Evolutionary conservation across 2,113 vertebrate genomes (phyloP), one percentile per base, ranked within the genome.

Genomic region (Pseudorectes ferrugineus): DNA sequence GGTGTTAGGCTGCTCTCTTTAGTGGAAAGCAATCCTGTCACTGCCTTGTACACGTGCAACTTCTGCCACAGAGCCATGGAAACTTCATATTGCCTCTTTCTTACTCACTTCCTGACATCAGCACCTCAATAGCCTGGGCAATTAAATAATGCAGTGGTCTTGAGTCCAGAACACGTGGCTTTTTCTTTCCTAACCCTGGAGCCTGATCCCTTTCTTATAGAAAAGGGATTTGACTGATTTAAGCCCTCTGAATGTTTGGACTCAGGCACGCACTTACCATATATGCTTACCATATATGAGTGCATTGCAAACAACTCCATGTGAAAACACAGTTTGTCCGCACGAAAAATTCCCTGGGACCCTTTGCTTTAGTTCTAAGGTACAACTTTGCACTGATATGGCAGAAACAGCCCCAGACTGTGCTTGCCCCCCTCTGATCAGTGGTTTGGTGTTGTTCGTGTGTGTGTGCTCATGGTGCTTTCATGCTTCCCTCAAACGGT

Each of bases 381-480:
- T 54, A 55, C 24, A 31, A 4, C 42, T 73, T 38, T 2, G 23
- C 5, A 33, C 11, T 49, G 52, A 9, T 23, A 10, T 4, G 22
- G 28, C 57, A 93, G 70, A 42, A 74, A 43, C 38, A 35, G 24
- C 33, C 45, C 40, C 31, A 66, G 48, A 20, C 35, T 55, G 28
- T 20, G 21, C 46, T 54, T 88, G 9, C 19, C 31, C 54, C 10
- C 2, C 72, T 76, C 54, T 86, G 42, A 52, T 3, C 19, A 7
- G 4, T 33, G 25, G 49, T 84, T 66, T 49, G 36, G n/a, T n/a
- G 19, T 5, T 46, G 43, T 20, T n/a, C 4, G 0, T 0, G 1
- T 45, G 19, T 49, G 10, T 15, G 35, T 18, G 19, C 14, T 59
- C 3, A 0, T 7, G 7, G 16, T 67, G 35, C 38, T 76, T 63